Base-by-base conservation (phyloP, 2,797 vertebrate genomes). In the Anas bahamensis region DNA sequence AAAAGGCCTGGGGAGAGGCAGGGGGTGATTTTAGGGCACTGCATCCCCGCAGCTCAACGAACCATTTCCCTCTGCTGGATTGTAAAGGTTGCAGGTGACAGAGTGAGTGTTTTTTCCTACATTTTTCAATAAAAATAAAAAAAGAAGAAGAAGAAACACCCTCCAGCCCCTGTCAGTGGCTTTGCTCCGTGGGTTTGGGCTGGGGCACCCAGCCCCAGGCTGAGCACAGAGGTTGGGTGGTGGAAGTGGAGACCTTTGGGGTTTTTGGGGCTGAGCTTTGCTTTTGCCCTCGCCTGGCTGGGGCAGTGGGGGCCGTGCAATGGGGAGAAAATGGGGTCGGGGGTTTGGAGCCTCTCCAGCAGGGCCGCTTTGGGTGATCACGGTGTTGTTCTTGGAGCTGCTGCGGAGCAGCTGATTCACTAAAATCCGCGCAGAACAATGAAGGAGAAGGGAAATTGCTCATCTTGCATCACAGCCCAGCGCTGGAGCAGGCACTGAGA, bases 1-100 rank as follows among this genome's bases (percentile, higher is more conserved):
- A 4, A 18, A 50, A 63, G 56, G 29, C 44, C 13, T 4, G 17
- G 7, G 28, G 10, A 6, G 18, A 23, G 22, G 22, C 3, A 10
- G 35, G 37, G 66, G 44, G 48, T n/a, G 64, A 33, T 56, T 4
- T 65, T 39, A 31, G 53, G 76, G 11, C 33, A 4, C 57, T 72
- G 72, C 29, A 33, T 19, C 44, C 44, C 29, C 9, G 2, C 26
- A 39, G 7, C n/a, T 24, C 1, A 0, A 24, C 0, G 1, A 48
- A 33, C 44, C 1, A 0, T 37, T 76, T 69, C 73, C 41, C 69
- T 35, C 29, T 1, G 4, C 21, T 2, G 12, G 15, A 28, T 16
- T 39, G 39, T 37, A 83, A 66, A 89, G 2, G 0, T 16, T 57
- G 52, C 60, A 73, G 79, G 69, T 41, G 31, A 63, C 31, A 85